Evolutionary conservation across 2,888 invertebrate species (phyloP).

Genomic region (Autographa pulchrina): DNA sequence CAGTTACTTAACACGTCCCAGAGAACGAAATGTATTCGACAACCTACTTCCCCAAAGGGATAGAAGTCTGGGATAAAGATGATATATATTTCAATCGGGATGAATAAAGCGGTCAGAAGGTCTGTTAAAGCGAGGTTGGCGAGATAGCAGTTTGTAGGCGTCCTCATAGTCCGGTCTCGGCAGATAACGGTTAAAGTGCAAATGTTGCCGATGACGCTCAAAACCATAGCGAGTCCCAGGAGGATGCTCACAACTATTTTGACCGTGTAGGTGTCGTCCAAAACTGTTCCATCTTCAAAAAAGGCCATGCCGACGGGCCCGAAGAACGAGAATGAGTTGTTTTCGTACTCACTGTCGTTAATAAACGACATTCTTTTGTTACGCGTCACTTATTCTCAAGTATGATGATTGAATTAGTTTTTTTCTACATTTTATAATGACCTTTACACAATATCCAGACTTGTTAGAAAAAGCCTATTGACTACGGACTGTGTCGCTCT

Average conservation of each 20-base stretch:
- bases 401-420: not conserved
- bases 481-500: slow-evolving; percentile 54
- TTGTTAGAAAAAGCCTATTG: slow-evolving; percentile 20
- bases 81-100: slow-evolving; percentile 94
- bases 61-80: slow-evolving; percentile 94
- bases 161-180: slow-evolving; percentile 93
- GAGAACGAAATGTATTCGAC: slow-evolving; percentile 92
- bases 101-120: slow-evolving; percentile 91
- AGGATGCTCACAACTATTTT: slow-evolving; percentile 85
- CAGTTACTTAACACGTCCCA: slow-evolving; percentile 95
- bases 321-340: slow-evolving; percentile 76
- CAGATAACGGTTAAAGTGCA: slow-evolving; percentile 94
- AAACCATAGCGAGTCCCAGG: slow-evolving; percentile 91
- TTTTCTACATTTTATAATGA: slow-evolving; percentile 12
- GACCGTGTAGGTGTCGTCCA: slow-evolving; percentile 80
- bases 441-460: slow-evolving; percentile 5
- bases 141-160: slow-evolving; percentile 95
- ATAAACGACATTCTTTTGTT: slow-evolving; percentile 37
- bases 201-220: slow-evolving; percentile 93
- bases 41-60: slow-evolving; percentile 93
- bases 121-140: slow-evolving; percentile 94
- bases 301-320: slow-evolving; percentile 78
- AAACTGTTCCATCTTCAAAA: slow-evolving; percentile 59
- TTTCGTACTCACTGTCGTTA: slow-evolving; percentile 66
- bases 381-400: slow-evolving; percentile 12